Evolutionary conservation across 2,113 vertebrate genomes (phyloP), one percentile per base, ranked within the genome.

Genomic region (Lophochroa leadbeateri): DNA sequence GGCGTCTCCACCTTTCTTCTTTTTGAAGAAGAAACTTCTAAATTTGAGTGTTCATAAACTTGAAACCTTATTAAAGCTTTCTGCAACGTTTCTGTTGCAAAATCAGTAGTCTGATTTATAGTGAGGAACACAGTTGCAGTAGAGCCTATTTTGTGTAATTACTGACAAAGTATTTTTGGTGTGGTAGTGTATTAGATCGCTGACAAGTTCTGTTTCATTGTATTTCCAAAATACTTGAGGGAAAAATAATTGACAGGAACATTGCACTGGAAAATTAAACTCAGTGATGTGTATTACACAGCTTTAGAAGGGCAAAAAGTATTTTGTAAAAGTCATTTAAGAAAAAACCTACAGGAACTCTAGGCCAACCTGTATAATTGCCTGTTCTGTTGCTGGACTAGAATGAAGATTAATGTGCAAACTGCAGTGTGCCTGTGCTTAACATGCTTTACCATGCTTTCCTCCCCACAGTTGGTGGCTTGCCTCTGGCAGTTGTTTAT

Each of bases 381-480:
- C n/a, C 28, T 63, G 13, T 46, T 71, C 44, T 95, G 31, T 67
- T 35, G 80, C 28, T 82, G n/a, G 18, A 53, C 35, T 64, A 39
- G 37, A 67, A 43, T 58, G 49, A 87, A 80, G 55, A 53, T 63
- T 27, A 68, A n/a, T 24, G 29, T 46, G 28, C 10, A 17, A 64
- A 76, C 7, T 77, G 46, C 74, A 43, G 0, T 46, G 11, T 81
- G 52, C 35, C 17, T 60, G 24, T 44, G 33, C 31, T 33, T 28
- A 68, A 82, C 2, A 2, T 50, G 2, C 63, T 92, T 78, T 92
- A 37, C 84, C 47, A 10, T 85, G 46, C 47, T 95, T 88, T 92
- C 49, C 69, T 76, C 91, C 55, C 93, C 10, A 3, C 97, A 99
- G 97, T 53, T 99, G 99, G 96, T 99, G 99, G 99, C 98, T 99